phyloP scores from a whole-genome alignment of 2,888 invertebrate genomes.

The Megamerina dolium region DNA sequence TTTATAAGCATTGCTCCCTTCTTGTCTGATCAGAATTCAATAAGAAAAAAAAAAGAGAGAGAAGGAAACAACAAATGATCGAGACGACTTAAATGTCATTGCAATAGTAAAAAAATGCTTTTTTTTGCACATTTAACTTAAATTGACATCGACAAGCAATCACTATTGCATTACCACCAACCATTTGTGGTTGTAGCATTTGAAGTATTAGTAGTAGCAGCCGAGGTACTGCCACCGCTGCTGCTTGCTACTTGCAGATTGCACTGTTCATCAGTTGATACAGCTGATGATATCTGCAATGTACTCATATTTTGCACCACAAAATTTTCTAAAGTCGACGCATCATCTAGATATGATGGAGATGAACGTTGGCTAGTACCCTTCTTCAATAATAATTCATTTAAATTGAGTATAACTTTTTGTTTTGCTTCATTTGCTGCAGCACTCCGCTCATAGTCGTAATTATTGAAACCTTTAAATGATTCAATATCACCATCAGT shows the following conservation, averaged over 20 bases:
- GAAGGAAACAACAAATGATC: too few species aligned
- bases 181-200: conserved; percentile 20
- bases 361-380: conserved; percentile 37
- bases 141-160: too few species aligned
- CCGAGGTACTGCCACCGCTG: conserved; percentile 15
- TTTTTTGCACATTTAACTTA: conserved; percentile 14
- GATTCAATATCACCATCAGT: conserved; percentile 66
- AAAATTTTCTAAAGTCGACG: conserved; percentile 40
- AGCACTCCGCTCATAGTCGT: conserved; percentile 68
- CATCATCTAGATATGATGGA: conserved; percentile 46
- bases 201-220: not conserved
- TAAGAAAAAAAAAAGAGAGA: too few species aligned
- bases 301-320: conserved; percentile 45
- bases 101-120: not conserved
- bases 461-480: conserved; percentile 81
- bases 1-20: not conserved
- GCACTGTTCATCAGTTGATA: conserved; percentile 41
- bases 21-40: too few species aligned
- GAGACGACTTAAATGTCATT: not conserved
- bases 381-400: conserved; percentile 60
- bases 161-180: conserved; percentile 31
- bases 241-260: conserved; percentile 28
- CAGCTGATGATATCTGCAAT: conserved; percentile 34
- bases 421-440: conserved; percentile 57
- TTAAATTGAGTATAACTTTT: conserved; percentile 72